Percentiles rank a stretch among this genome's conserved stretches.
These are phyloP conservation scores for Caenorhabditis sinica DNA, from an alignment of 2,888 invertebrate genomes.

Conservation along the genomic window DNA sequence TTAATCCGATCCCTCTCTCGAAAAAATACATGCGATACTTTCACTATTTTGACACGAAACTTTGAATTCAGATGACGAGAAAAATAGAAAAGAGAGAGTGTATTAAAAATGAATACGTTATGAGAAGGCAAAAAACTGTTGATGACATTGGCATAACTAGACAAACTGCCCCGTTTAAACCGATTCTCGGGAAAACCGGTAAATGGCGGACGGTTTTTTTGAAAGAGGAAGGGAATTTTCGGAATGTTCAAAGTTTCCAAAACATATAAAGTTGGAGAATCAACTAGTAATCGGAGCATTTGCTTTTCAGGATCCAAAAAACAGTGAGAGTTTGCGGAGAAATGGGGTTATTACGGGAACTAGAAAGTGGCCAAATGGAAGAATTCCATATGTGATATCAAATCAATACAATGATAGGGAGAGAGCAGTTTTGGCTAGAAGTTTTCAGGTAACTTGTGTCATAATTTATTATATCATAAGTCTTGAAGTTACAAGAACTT, in stretches of 20 bases:
- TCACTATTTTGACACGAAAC: conserved; percentile 43
- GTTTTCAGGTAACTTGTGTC: conserved; percentile 74
- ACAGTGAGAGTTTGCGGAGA: conserved; percentile 69
- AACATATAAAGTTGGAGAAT: neutral
- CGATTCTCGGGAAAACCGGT: conserved; percentile 40
- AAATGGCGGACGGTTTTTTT: neutral
- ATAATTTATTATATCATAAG: too few relatives aligned
- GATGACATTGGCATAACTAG: conserved; percentile 44
- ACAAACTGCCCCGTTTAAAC: conserved; percentile 37
- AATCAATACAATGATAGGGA: conserved; percentile 82
- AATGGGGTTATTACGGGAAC: conserved; percentile 81
- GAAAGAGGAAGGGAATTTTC: neutral
- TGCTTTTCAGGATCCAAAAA: conserved; percentile 66
- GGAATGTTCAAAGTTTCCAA: conserved; percentile 21
- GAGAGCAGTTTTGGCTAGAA: conserved; percentile 82
- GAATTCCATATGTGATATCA: conserved; percentile 83
- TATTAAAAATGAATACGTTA: conserved; percentile 15
- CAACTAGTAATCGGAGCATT: neutral
- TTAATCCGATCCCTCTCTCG: conserved; percentile 14
- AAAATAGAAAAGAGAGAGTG: neutral
- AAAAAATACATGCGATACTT: conserved; percentile 10
- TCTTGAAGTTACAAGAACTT: too few relatives aligned
- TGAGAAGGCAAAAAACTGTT: conserved; percentile 19
- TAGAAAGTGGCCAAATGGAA: conserved; percentile 83
- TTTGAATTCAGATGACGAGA: neutral